phyloP scores from a whole-genome alignment of 2,113 vertebrate species.

The Leucoraja erinaceus region DNA sequence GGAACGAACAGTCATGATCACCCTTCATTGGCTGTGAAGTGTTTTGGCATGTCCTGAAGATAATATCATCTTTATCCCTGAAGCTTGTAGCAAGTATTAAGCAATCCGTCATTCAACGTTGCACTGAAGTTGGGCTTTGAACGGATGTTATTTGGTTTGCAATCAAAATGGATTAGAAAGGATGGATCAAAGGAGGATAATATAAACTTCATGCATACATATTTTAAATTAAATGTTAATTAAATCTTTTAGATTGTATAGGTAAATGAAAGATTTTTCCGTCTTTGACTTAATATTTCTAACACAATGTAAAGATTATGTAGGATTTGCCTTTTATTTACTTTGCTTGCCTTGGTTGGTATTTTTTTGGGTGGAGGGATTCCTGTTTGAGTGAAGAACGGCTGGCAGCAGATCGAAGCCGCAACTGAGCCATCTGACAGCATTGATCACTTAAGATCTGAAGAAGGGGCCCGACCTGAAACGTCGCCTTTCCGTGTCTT shows the following conservation, averaged over 20 bases:
- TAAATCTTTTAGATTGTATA: not conserved
- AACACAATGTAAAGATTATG: not conserved
- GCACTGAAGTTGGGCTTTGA: not conserved
- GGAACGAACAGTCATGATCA: not conserved
- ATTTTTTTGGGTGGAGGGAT: too few species aligned
- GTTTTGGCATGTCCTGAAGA: not conserved
- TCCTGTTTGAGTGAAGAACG: not conserved
- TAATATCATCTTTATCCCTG: not conserved
- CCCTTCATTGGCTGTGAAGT: not conserved
- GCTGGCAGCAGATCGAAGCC: not conserved
- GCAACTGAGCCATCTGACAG: not conserved
- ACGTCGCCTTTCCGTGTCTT: too few species aligned
- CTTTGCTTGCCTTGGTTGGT: not conserved
- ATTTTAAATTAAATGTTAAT: not conserved
- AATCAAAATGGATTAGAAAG: not conserved
- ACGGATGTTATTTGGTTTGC: not conserved
- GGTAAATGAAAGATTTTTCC: not conserved
- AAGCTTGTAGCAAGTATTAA: not conserved
- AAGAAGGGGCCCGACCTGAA: too few species aligned
- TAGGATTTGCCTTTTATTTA: not conserved
- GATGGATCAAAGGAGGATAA: not conserved
- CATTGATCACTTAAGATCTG: not conserved
- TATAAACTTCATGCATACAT: not conserved
- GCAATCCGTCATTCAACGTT: not conserved
- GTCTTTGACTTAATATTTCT: slow-evolving; percentile 4